Base-by-base conservation (phyloP, 2,888 invertebrate species). In the Lissocephala sabroskyi region DNA sequence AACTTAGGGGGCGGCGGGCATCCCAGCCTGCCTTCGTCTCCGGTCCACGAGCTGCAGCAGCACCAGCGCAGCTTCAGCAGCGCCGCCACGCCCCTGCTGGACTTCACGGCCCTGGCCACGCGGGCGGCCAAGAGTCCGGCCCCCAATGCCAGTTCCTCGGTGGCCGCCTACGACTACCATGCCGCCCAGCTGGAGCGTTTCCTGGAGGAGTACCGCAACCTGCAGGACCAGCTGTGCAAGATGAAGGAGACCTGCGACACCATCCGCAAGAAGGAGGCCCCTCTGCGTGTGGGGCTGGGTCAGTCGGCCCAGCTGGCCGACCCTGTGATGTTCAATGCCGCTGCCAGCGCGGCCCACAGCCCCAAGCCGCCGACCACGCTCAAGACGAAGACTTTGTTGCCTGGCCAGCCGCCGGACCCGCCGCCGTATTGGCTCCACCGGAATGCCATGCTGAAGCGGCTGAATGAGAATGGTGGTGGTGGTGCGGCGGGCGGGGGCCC, bases 221-320 rank as follows among this genome's bases (percentile, higher is more conserved):
- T 93, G 49, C 91, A 93, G 79, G 90, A 92, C 78, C 92, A 93
- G 81, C 85, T 93, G 57, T 91, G 91, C 50, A 89, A 90, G 80
- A 92, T 93, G 92, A 93, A 92, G 74, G 91, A 92, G 75, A 91
- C 91, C 16, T 89, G 92, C 76, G 92, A 92, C 63, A 90, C 88
- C 59, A 86, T 92, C 67, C 84, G 87, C 26, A 86, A 86, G 45
- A 86, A 84, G 60, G 84, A 85, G 56, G 73, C 79, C 5, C 82
- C 84, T 0, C 56, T 82, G 14, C 76, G 84, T 4, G 78, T 77
- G 16, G 65, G 75, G 6, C 58, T 80, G 9, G 78, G 79, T 10
- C 79, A 83, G 44, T 78, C 83, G 13, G 80, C 81, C 2, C 81
- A 85, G 54, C 79, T 84, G 52, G 79, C 84, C 44, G 86, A 86